phyloP scores from a whole-genome alignment of 2,888 invertebrate genomes.

The Camponotus fellah region DNA sequence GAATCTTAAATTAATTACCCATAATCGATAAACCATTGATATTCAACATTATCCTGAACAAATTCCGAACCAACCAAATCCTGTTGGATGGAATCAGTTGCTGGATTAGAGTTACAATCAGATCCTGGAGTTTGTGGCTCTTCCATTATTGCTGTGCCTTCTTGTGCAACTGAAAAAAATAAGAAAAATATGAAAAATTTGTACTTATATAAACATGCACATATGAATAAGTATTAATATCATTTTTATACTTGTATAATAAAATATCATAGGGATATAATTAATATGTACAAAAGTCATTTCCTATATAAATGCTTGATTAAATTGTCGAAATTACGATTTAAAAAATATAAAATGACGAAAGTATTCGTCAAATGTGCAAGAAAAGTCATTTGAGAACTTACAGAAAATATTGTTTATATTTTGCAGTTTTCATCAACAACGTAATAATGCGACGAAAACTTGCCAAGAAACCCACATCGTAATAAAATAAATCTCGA shows the following conservation, averaged over 20 bases:
- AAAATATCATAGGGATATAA: neutral
- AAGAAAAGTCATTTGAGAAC: neutral
- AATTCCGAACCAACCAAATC: conserved; percentile 88
- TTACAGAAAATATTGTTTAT: conserved; percentile 1
- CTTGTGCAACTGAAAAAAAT: conserved; percentile 77
- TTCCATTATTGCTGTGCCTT: conserved; percentile 82
- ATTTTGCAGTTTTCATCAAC: neutral
- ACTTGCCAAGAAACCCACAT: neutral
- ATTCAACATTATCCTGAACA: conserved; percentile 95
- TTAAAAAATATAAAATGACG: neutral
- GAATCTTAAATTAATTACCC: conserved; percentile 87
- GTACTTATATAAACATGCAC: neutral
- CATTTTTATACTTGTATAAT: neutral
- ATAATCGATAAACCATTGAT: conserved; percentile 96
- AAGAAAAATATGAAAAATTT: neutral
- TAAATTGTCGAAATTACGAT: neutral
- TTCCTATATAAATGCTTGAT: neutral
- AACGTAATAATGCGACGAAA: neutral
- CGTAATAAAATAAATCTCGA: neutral
- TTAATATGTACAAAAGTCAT: neutral
- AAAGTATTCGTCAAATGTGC: neutral
- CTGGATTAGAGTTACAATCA: conserved; percentile 88
- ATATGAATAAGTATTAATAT: neutral
- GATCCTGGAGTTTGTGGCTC: conserved; percentile 87
- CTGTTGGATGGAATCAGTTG: conserved; percentile 87